Evolutionary conservation across 2,113 vertebrate genomes (phyloP).

Genomic region (Halcyon malimbica): DNA sequence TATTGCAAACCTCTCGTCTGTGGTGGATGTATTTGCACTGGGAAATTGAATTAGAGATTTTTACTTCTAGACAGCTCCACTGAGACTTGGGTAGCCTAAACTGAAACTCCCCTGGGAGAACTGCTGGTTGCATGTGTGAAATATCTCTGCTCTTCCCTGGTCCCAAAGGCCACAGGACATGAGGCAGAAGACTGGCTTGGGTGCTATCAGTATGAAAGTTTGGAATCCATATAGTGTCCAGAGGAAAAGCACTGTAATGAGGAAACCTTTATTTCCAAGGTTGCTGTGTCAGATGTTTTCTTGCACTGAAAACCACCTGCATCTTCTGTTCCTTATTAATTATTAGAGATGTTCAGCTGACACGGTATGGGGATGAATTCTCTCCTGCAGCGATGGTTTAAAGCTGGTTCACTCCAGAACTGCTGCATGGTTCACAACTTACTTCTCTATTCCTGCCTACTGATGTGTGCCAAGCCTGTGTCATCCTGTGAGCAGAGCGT

Average conservation of each 20-base stretch:
- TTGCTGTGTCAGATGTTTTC: background rate
- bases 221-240: background rate
- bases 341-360: background rate
- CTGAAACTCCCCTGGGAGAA: background rate
- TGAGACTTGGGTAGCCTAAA: background rate
- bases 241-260: background rate
- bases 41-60: background rate
- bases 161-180: background rate
- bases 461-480: fast-evolving
- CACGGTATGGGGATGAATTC: background rate
- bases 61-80: background rate
- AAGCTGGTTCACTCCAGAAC: background rate
- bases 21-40: background rate
- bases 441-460: background rate
- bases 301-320: background rate
- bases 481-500: fast-evolving
- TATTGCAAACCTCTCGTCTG: background rate
- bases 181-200: background rate
- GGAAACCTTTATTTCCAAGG: background rate
- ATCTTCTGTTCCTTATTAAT: background rate
- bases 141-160: background rate
- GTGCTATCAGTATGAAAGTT: background rate
- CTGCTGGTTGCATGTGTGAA: background rate
- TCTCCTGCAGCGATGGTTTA: background rate
- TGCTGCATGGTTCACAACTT: fast-evolving